A percentile compares a stretch with the other conserved stretches of the same genome.
Evolutionary conservation across 2,797 vertebrate species (phyloP).

Genomic region (Notolabrus celidotus): DNA sequence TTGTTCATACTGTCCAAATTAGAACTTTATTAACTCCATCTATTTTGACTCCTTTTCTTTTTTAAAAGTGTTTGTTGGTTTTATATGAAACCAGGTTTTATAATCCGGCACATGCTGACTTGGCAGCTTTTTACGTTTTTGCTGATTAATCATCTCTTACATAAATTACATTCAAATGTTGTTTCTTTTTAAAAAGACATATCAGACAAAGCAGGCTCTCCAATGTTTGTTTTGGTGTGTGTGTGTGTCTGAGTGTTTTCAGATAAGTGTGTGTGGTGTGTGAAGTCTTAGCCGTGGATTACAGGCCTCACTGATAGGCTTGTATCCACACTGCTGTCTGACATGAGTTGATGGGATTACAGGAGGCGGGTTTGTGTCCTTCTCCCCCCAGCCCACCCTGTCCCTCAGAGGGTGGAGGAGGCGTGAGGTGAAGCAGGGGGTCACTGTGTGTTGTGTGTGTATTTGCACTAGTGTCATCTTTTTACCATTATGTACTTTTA

Average conservation of each 20-base stretch:
- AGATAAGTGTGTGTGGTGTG: slow-evolving; percentile 72
- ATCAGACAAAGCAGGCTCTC: slow-evolving; percentile 18
- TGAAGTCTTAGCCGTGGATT: slow-evolving; percentile 87
- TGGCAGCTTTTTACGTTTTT: slow-evolving; percentile 1
- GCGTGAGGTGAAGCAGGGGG: slow-evolving; percentile 27
- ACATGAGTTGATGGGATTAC: slow-evolving; percentile 88
- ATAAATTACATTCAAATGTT: not conserved
- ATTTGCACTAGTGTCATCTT: not conserved
- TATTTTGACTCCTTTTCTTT: too few species aligned
- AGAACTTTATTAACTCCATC: too few species aligned
- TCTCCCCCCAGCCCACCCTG: slow-evolving; percentile 34
- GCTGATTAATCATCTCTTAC: not conserved
- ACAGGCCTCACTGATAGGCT: slow-evolving; percentile 82
- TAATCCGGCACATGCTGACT: not conserved
- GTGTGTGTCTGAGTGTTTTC: slow-evolving; percentile 62
- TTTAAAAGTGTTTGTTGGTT: too few species aligned
- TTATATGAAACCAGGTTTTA: too few species aligned
- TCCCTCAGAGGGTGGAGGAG: not conserved
- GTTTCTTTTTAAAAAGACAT: not conserved
- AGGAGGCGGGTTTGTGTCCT: slow-evolving; percentile 79
- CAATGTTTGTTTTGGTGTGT: slow-evolving; percentile 47
- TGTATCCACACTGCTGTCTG: slow-evolving; percentile 83
- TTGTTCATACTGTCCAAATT: too few species aligned
- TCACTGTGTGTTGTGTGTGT: slow-evolving; percentile 36
- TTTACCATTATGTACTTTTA: not conserved